These are phyloP conservation scores for Eumaeus atala DNA, from an alignment of 1,140 invertebrate species.

Conservation along the genomic window DNA sequence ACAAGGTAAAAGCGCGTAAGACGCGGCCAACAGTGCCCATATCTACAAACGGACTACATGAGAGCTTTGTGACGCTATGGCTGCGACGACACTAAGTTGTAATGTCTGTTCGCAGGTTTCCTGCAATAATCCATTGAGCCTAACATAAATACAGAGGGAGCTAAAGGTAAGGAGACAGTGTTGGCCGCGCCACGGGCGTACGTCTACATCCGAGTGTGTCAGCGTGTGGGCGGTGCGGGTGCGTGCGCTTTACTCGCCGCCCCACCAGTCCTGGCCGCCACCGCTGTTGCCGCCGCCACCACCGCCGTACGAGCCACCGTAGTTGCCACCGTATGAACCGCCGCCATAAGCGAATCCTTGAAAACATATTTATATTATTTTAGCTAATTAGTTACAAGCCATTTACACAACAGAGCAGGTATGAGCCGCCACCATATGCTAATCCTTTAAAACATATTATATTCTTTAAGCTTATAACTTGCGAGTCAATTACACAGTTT, in stretches of 20 bases:
- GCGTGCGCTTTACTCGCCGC: constrained; percentile 34
- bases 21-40: background rate
- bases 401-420: no score
- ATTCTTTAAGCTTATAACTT: no score
- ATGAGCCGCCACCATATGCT: no score
- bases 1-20: background rate
- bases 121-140: no score
- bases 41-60: constrained; percentile 1
- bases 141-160: background rate
- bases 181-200: no score
- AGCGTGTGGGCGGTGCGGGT: constrained; percentile 26
- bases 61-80: constrained; percentile 5
- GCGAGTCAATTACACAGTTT: no score
- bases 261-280: constrained; percentile 64
- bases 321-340: constrained; percentile 49
- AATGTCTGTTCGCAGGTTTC: no score
- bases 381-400: no score
- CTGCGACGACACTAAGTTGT: background rate
- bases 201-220: no score
- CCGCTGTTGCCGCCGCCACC: constrained; percentile 54
- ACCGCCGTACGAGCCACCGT: constrained; percentile 64
- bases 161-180: no score
- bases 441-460: no score
- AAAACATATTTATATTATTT: no score
- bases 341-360: constrained; percentile 14